Conservation (phyloP, 2,888 invertebrate genomes). For the Polia nebulosa region DNA sequence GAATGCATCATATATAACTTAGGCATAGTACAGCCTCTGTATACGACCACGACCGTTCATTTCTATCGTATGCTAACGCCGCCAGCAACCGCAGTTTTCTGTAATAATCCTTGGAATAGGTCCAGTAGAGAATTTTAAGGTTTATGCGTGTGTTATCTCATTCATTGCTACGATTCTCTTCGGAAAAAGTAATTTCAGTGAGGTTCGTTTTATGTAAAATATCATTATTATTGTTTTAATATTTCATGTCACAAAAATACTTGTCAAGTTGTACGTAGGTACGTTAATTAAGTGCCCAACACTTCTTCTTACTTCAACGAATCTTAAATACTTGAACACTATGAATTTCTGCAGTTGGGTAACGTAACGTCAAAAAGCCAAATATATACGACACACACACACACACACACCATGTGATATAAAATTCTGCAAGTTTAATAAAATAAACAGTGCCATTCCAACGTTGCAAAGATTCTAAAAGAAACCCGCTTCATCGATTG, state of each 20-base stretch:
- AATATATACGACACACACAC: too few relatives aligned
- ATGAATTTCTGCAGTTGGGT: too few relatives aligned
- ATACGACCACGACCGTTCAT: slow-evolving; percentile 2
- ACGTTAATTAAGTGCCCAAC: neutral
- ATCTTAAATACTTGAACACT: too few relatives aligned
- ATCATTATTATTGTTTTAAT: slow-evolving; percentile 10
- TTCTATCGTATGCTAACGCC: slow-evolving; percentile 16
- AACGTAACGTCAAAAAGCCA: too few relatives aligned
- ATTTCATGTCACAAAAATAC: neutral
- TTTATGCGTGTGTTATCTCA: slow-evolving; percentile 20
- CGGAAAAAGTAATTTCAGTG: slow-evolving; percentile 14
- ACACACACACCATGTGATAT: too few relatives aligned
- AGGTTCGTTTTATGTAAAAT: slow-evolving; percentile 3
- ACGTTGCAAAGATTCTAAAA: slow-evolving; percentile 20
- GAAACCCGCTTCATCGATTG: slow-evolving; percentile 44
- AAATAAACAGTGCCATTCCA: slow-evolving; percentile 22
- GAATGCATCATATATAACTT: slow-evolving; percentile 31
- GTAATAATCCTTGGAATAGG: slow-evolving; percentile 26
- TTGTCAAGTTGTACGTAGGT: neutral
- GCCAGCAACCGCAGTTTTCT: slow-evolving; percentile 32
- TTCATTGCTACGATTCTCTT: slow-evolving; percentile 1
- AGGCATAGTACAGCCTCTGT: slow-evolving; percentile 3
- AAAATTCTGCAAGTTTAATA: slow-evolving; percentile 3
- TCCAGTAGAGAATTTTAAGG: slow-evolving; percentile 27
- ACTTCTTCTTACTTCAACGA: too few relatives aligned